Percentiles rank a stretch among this genome's conserved stretches.
phyloP scores from a whole-genome alignment of 2,113 vertebrate genomes.

The Pomatorhinus ruficollis region DNA sequence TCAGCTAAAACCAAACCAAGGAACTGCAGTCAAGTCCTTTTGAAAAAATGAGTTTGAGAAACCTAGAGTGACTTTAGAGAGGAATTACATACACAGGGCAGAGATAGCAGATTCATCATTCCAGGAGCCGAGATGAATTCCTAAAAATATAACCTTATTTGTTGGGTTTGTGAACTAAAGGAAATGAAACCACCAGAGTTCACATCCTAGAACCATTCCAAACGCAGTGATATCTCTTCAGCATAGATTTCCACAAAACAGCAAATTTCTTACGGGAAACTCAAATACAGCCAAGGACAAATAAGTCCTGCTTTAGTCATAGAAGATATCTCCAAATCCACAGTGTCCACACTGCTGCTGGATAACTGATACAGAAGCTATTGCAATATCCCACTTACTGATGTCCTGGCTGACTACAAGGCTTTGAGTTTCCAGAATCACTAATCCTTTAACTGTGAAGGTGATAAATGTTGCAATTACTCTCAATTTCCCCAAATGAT shows the following conservation, averaged over 20 bases:
- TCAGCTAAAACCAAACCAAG: conserved; percentile 8
- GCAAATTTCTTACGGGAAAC: not conserved
- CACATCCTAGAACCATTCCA: not conserved
- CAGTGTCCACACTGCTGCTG: not conserved
- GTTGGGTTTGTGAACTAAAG: not conserved
- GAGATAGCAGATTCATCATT: conserved; percentile 16
- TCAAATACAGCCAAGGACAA: not conserved
- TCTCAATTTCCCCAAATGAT: not conserved
- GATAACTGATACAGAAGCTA: not conserved
- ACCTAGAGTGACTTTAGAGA: not conserved
- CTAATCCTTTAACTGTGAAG: not conserved
- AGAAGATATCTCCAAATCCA: not conserved
- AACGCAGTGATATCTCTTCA: not conserved
- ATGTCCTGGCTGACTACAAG: not conserved
- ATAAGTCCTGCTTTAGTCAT: not conserved
- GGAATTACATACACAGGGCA: not conserved
- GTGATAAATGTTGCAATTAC: not conserved
- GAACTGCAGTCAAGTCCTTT: not conserved
- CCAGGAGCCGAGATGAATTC: not conserved
- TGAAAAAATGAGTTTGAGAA: not conserved
- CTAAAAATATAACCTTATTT: not conserved
- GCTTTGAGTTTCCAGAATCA: not conserved
- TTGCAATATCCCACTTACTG: not conserved
- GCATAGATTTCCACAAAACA: not conserved
- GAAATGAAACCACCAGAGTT: not conserved